These are phyloP conservation scores for Tapirus indicus DNA, from an alignment of 2,797 vertebrate genomes.

Conservation along the genomic window DNA sequence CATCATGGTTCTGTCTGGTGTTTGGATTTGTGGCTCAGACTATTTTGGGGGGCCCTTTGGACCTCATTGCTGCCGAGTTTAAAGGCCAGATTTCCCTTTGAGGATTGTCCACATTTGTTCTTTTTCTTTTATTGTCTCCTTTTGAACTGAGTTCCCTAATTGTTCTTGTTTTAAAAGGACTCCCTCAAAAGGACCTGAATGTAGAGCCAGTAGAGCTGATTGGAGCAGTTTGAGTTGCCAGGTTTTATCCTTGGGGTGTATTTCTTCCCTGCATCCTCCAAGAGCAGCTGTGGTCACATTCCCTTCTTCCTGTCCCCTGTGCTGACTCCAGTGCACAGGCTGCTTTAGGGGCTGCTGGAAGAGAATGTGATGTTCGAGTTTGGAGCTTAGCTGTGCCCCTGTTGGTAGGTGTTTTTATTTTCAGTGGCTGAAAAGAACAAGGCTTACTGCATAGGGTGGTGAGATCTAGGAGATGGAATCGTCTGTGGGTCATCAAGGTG, in stretches of 20 bases:
- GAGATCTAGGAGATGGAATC: neutral
- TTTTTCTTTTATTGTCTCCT: neutral
- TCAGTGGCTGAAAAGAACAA: neutral
- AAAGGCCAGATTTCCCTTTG: neutral
- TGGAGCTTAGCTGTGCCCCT: neutral
- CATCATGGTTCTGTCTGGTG: neutral
- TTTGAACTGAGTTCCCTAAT: neutral
- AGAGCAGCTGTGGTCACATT: neutral
- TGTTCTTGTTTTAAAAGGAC: neutral
- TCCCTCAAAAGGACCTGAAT: neutral
- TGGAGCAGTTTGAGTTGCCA: no score
- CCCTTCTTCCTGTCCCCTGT: neutral
- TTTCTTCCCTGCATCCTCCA: neutral
- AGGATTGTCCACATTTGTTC: neutral
- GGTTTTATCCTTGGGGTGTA: neutral
- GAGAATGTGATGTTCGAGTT: neutral
- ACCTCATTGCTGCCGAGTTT: neutral
- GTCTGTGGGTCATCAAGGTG: neutral
- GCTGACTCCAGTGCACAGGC: neutral
- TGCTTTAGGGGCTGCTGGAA: neutral
- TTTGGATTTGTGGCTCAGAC: neutral
- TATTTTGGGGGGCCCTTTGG: neutral
- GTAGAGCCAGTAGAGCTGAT: neutral
- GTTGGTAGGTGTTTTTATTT: neutral
- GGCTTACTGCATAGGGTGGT: neutral